These are phyloP conservation scores for Calyptomena viridis DNA, from an alignment of 2,113 vertebrate species.

Conservation along the genomic window DNA sequence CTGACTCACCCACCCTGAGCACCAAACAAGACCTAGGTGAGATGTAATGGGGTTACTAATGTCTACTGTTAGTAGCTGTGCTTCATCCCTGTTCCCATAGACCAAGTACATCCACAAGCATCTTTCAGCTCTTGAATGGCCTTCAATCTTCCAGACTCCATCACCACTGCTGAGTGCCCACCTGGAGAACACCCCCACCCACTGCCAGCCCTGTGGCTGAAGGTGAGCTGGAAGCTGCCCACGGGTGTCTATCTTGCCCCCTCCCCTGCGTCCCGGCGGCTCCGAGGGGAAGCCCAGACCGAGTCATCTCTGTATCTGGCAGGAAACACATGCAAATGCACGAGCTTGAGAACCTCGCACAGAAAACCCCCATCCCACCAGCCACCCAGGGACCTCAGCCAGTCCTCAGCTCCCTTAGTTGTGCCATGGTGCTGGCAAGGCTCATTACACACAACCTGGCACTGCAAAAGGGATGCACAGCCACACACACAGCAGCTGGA, in stretches of 20 bases:
- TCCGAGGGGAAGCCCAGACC: conserved; percentile 14
- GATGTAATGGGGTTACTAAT: fast-evolving
- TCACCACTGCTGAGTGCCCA: fast-evolving
- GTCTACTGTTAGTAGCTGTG: background rate
- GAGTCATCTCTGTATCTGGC: conserved; percentile 10
- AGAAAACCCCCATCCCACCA: conserved; percentile 34
- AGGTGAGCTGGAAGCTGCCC: background rate
- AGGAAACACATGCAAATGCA: conserved; percentile 12
- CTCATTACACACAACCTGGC: background rate
- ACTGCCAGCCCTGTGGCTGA: fast-evolving
- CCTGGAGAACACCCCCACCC: background rate
- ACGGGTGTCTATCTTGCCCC: background rate
- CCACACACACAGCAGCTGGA: background rate
- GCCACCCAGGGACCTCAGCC: background rate
- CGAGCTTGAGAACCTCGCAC: background rate
- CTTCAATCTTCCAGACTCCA: background rate
- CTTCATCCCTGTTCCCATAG: fast-evolving
- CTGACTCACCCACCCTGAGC: background rate
- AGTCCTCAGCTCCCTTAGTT: background rate
- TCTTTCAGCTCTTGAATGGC: background rate
- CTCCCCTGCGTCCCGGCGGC: background rate
- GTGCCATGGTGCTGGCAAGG: fast-evolving
- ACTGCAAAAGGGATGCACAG: background rate
- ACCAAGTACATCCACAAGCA: fast-evolving
- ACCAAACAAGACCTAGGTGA: background rate